Conservation (phyloP, 1,140 invertebrate species). For the Solenopsis invicta region DNA sequence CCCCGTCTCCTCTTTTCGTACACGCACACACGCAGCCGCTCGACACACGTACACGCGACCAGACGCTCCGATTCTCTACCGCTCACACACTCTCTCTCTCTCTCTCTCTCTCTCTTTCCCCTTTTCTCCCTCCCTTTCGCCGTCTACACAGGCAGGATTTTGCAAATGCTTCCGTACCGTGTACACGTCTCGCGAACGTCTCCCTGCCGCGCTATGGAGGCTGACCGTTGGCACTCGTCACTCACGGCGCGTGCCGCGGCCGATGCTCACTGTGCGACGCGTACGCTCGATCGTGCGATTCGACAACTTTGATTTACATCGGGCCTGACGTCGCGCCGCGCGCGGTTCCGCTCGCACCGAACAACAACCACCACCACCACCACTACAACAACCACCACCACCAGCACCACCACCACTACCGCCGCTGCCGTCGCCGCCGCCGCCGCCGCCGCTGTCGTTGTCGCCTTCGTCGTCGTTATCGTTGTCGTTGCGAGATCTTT, state of each 20-base stretch:
- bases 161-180: constrained; percentile 78
- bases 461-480: constrained; percentile 11
- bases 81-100: constrained; percentile 19
- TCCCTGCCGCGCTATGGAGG: constrained; percentile 75
- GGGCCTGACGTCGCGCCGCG: constrained; percentile 67
- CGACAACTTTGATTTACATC: constrained; percentile 72
- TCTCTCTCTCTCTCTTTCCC: constrained; percentile 14
- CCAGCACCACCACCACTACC: background rate
- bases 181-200: constrained; percentile 78
- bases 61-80: constrained; percentile 11
- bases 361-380: constrained; percentile 54
- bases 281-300: constrained; percentile 55
- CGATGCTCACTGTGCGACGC: constrained; percentile 60
- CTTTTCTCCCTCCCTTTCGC: constrained; percentile 45
- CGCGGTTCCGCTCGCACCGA: constrained; percentile 61
- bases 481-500: constrained; percentile 33
- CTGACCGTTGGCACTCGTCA: constrained; percentile 77
- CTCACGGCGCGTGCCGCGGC: constrained; percentile 64
- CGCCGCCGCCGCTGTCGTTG: background rate
- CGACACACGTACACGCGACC: constrained; percentile 15
- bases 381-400: constrained; percentile 13
- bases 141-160: constrained; percentile 50
- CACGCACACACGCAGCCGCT: too few species aligned
- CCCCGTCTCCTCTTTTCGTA: constrained; percentile 66
- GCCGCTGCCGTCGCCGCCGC: background rate